Percentiles rank a stretch among this genome's conserved stretches.
Conservation (phyloP, 2,113 vertebrate genomes). For the Struthidea cinerea region DNA sequence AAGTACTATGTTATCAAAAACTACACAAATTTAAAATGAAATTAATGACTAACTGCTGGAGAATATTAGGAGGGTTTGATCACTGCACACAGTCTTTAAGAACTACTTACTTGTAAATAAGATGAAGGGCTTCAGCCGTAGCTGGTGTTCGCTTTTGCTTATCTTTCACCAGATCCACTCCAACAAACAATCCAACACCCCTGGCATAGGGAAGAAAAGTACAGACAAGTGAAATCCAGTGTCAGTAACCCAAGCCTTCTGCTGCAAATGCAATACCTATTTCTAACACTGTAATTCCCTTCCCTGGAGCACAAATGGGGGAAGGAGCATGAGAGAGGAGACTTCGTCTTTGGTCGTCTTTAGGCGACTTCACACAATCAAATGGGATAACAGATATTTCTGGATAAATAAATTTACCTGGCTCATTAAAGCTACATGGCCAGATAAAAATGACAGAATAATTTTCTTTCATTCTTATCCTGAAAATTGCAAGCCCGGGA, state of each 20-base stretch:
- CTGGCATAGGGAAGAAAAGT: conserved; percentile 57
- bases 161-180: conserved; percentile 90
- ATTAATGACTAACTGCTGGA: background rate
- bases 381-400: background rate
- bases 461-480: background rate
- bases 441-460: background rate
- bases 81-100: background rate
- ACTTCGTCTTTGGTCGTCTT: background rate
- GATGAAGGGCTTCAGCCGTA: conserved; percentile 89
- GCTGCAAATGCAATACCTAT: background rate
- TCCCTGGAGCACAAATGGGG: fast-evolving
- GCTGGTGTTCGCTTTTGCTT: conserved; percentile 81
- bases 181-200: conserved; percentile 89
- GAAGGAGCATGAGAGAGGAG: background rate
- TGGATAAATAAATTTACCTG: background rate
- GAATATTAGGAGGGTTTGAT: background rate
- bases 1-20: background rate
- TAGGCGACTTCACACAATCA: background rate
- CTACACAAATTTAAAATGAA: background rate
- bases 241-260: background rate
- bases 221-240: background rate
- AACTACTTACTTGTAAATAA: conserved; percentile 85
- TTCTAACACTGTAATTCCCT: background rate
- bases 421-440: background rate
- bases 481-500: background rate